Percentiles rank a stretch among this genome's conserved stretches.
phyloP scores from a whole-genome alignment of 2,888 invertebrate genomes.

The Orchesella flavescens region DNA sequence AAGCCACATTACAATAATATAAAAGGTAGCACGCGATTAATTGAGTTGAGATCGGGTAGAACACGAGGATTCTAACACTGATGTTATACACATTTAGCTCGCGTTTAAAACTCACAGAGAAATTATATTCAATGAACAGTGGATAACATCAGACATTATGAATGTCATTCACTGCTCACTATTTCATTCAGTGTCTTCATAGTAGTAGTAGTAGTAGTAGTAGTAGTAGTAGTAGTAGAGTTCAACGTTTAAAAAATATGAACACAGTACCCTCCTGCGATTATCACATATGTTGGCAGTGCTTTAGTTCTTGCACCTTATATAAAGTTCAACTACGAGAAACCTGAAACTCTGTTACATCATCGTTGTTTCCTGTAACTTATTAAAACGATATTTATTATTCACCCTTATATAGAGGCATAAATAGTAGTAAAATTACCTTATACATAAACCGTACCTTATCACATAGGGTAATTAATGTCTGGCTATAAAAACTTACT shows the following conservation, averaged over 20 bases:
- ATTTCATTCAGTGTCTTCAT: slow-evolving; percentile 22
- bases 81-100: slow-evolving; percentile 18
- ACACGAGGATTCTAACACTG: slow-evolving; percentile 46
- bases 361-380: slow-evolving; percentile 23
- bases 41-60: slow-evolving; percentile 54
- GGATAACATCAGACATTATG: slow-evolving; percentile 18
- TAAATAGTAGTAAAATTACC: too few relatives aligned
- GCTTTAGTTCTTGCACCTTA: slow-evolving; percentile 47
- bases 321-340: slow-evolving; percentile 35
- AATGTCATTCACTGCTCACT: slow-evolving; percentile 7
- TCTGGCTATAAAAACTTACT: too few relatives aligned
- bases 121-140: slow-evolving; percentile 16
- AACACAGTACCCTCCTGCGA: slow-evolving; percentile 62
- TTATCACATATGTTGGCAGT: slow-evolving; percentile 63
- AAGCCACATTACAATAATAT: neutral
- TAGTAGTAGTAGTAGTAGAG: too few relatives aligned
- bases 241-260: slow-evolving; percentile 54
- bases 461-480: neutral
- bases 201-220: neutral
- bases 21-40: slow-evolving; percentile 12
- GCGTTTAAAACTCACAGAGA: neutral
- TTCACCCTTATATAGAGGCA: neutral
- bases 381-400: neutral
- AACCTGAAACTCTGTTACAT: slow-evolving; percentile 2
- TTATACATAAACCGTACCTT: neutral